Base-by-base conservation (phyloP, 2,113 vertebrate species). In the Girardinichthys multiradiatus region DNA sequence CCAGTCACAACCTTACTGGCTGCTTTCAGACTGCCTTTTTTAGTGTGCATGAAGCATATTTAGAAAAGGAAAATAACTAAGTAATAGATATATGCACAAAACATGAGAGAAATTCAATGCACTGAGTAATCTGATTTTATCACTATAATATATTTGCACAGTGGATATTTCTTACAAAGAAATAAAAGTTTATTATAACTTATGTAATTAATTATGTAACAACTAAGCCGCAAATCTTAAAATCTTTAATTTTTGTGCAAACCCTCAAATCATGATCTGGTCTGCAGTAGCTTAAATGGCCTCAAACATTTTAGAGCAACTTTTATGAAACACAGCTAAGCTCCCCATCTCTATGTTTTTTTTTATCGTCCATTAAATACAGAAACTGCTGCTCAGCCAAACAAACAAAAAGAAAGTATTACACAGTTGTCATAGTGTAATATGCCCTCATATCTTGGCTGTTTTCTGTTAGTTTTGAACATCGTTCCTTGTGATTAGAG, bases 341-440 rank as follows among this genome's bases (percentile, higher is more conserved):
- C 72, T 60, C 27, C 19, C 51, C 27, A 24, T 31, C 4, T 61
- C 42, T 57, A 13, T 51, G 19, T 37, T 33, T 17, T n/a, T 17
- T 31, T 8, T 42, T 64, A 67, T 79, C 72, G n/a, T 77, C 68
- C 39, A 64, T 65, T 64, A 28, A 51, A 71, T 70, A 58, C 26
- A 29, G 8, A 30, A 19, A 68, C 48, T 30, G 19, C 27, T 33
- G 62, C 31, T 65, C 31, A 37, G 19, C 24, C 9, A 37, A 64
- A 17, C 48, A 74, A 63, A 69, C 29, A 60, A 69, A 59, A 60
- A n/a, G 62, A 31, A 61, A 60, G 61, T 21, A 45, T 59, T 60
- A 15, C 58, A 51, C 60, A 66, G 37, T 72, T 70, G 54, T 83
- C 72, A 61, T 30, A n/a, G n/a, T n/a, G n/a, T n/a, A n/a, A n/a